Conservation (phyloP, 2,113 vertebrate species). For the Sclerurus mexicanus region DNA sequence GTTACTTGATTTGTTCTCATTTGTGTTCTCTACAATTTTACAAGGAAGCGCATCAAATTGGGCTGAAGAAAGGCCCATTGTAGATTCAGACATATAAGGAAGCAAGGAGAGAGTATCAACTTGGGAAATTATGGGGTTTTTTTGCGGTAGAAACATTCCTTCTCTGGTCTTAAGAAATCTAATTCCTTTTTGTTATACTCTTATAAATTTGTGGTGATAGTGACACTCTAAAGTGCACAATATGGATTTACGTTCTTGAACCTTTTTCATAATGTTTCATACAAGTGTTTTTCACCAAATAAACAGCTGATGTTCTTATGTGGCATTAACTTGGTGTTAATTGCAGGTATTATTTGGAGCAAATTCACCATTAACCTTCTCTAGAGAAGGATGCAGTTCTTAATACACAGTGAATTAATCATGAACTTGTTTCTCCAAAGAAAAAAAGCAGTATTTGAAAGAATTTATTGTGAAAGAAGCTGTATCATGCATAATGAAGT, state of each 20-base stretch:
- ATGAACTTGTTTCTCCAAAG: background rate
- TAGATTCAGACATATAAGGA: background rate
- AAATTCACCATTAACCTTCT: conserved; percentile 4
- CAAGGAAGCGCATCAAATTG: background rate
- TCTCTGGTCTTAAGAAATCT: background rate
- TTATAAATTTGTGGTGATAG: background rate
- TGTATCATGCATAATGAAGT: conserved; percentile 41
- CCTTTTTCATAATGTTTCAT: background rate
- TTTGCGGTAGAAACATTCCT: background rate
- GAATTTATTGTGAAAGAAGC: conserved; percentile 8
- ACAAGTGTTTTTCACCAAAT: background rate
- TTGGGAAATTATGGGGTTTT: background rate
- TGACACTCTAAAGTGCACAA: background rate
- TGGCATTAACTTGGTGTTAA: background rate
- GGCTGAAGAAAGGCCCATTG: background rate
- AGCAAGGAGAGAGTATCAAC: background rate
- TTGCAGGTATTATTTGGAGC: background rate
- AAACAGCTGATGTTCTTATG: background rate
- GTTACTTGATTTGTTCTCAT: accelerated
- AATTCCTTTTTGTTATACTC: background rate
- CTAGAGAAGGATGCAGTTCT: background rate
- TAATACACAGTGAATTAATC: background rate
- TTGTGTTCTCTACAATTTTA: background rate
- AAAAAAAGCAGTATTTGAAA: conserved; percentile 21
- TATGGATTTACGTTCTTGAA: background rate